phyloP scores from a whole-genome alignment of 2,888 invertebrate genomes.

The Myopa testacea region DNA sequence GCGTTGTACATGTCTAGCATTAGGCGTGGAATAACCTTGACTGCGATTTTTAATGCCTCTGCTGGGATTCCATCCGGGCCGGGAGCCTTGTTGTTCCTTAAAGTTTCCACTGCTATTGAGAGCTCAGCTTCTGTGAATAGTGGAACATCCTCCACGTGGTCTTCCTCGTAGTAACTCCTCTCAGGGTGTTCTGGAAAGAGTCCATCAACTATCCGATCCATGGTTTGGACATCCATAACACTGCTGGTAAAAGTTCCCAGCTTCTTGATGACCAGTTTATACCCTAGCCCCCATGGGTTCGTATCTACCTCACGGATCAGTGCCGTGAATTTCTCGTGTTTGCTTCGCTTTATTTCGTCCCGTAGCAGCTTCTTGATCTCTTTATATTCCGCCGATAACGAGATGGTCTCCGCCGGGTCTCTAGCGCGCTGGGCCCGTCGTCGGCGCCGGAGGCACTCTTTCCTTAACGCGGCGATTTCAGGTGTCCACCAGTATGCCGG shows the following conservation, averaged over 20 bases:
- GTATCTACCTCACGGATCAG: not conserved
- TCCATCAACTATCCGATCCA: not conserved
- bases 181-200: not conserved
- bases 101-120: not conserved
- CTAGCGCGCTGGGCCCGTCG: not conserved
- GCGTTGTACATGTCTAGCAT: slow-evolving; percentile 35
- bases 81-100: slow-evolving; percentile 25
- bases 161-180: not conserved
- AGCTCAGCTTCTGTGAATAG: not conserved
- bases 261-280: not conserved
- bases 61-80: slow-evolving; percentile 34
- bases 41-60: not conserved
- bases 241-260: not conserved
- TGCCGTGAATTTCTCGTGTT: not conserved
- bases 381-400: not conserved
- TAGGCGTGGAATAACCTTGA: not conserved
- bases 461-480: not conserved
- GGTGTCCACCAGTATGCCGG: not conserved
- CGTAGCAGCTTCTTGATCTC: not conserved
- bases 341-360: not conserved
- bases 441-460: not conserved
- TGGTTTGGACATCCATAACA: not conserved
- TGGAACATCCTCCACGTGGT: not conserved
- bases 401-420: not conserved
- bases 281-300: not conserved